Percentiles rank a stretch among this genome's conserved stretches.
These are phyloP conservation scores for Sialis fuliginosa DNA, from an alignment of 2,888 invertebrate genomes.

Conservation along the genomic window DNA sequence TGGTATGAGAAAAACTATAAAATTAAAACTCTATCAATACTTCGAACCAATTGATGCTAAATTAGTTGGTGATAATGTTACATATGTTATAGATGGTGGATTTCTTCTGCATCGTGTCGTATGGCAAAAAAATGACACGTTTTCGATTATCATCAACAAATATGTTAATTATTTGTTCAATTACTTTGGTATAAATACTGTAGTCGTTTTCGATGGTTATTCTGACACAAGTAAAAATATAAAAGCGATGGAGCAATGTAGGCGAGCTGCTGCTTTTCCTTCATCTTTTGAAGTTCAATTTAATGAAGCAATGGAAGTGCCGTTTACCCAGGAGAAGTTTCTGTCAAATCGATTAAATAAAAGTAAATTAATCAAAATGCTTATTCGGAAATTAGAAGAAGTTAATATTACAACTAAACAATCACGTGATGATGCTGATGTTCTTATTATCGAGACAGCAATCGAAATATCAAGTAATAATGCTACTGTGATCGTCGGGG, in stretches of 20 bases:
- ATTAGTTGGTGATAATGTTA: neutral
- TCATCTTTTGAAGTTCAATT: constrained; percentile 1
- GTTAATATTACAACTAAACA: neutral
- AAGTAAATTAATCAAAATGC: neutral
- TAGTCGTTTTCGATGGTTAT: constrained; percentile 1
- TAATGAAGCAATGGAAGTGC: constrained; percentile 1
- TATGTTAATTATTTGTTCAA: neutral
- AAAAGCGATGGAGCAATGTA: neutral
- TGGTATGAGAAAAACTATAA: neutral
- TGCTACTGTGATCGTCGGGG: neutral
- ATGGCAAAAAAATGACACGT: neutral
- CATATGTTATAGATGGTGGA: neutral
- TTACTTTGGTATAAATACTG: neutral
- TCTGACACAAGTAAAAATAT: constrained; percentile 1
- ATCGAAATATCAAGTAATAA: neutral
- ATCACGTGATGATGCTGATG: constrained; percentile 1
- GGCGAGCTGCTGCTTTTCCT: neutral
- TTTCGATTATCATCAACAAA: neutral
- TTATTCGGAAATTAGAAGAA: neutral
- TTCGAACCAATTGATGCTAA: neutral
- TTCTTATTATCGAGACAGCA: neutral
- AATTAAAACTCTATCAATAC: neutral
- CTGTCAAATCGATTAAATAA: neutral
- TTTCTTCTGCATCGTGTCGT: constrained; percentile 1
- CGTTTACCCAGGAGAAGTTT: neutral